These are phyloP conservation scores for Melanostoma mellinum DNA, from an alignment of 2,888 invertebrate species.

Conservation along the genomic window DNA sequence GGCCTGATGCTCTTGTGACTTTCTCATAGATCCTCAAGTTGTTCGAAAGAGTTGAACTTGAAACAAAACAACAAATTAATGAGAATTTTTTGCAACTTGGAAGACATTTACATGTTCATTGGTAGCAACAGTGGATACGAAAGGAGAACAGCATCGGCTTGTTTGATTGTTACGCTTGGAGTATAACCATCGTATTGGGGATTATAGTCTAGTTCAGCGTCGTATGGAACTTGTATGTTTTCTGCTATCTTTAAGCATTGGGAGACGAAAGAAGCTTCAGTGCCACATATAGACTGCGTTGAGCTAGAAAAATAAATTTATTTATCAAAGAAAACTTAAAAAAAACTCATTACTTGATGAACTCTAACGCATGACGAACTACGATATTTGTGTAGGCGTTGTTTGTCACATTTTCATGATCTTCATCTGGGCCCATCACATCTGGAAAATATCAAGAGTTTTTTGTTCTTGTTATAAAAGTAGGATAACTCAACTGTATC, in stretches of 20 bases:
- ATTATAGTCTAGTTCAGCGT: slow-evolving; percentile 83
- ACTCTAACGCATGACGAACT: slow-evolving; percentile 84
- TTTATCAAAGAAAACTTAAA: neutral
- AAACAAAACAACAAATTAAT: no score
- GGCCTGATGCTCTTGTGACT: slow-evolving; percentile 83
- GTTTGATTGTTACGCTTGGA: slow-evolving; percentile 83
- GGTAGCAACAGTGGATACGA: slow-evolving; percentile 84
- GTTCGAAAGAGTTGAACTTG: slow-evolving; percentile 81
- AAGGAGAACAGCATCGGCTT: slow-evolving; percentile 84
- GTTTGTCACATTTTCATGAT: slow-evolving; percentile 84
- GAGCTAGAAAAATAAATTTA: slow-evolving; percentile 22
- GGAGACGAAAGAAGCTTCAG: slow-evolving; percentile 29
- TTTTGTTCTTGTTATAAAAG: neutral
- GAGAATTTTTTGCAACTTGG: no score
- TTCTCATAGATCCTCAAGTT: slow-evolving; percentile 84
- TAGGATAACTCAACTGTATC: neutral
- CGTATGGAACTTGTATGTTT: slow-evolving; percentile 83
- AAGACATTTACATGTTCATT: slow-evolving; percentile 79
- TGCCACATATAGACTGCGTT: slow-evolving; percentile 48
- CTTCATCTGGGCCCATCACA: slow-evolving; percentile 87
- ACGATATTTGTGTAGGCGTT: slow-evolving; percentile 85
- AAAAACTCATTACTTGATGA: slow-evolving; percentile 83
- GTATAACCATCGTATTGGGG: slow-evolving; percentile 84
- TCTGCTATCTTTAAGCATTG: slow-evolving; percentile 82
- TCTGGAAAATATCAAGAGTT: slow-evolving; percentile 77